Evolutionary conservation across 2,113 vertebrate genomes (phyloP), one percentile per base, ranked within the genome.

Genomic region (Dipodomys spectabilis): DNA sequence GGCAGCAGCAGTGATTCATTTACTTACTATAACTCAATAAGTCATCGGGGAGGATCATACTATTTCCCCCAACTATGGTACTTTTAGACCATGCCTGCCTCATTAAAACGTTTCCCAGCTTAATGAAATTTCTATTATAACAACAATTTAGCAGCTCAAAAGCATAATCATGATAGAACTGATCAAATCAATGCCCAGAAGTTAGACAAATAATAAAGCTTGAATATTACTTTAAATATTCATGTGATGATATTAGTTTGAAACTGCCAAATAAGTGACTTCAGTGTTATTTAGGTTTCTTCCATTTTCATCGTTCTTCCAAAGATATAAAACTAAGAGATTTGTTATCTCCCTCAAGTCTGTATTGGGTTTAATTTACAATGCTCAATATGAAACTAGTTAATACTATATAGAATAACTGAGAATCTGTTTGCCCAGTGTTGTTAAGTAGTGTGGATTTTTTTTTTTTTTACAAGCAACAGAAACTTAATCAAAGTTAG

Each of bases 1-100:
- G 11, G 79, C 20, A 67, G 49, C 25, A 87, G 85, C n/a, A 57
- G 23, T 67, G 74, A 95, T 92, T 94, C 87, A 94, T 95, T 93
- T 78, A 67, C 32, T 86, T 84, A 81, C 6, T 49, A 19, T 75
- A 5, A 82, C 77, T 93, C 86, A 84, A 22, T 75, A 95, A 90
- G 78, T 87, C 72, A 94, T 87, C 77, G 12, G 79, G n/a, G 19
- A 90, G 13, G 15, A 71, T 74, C 27, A 71, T 53, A 44, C 28
- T 30, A 67, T 62, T 89, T 83, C 64, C 20, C 9, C 8, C 11
- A 67, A 71, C 27, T 83, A 39, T 15, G 32, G 2, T 77, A 74
- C 79, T 87, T 91, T 57, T 83, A n/a, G 22, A 79, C 82, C 89
- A 53, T 85, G 15, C 9, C 45, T 69, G 62, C 27, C 27, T 87